Evolutionary conservation across 2,113 vertebrate genomes (phyloP).

Genomic region (Aegotheles bennettii): DNA sequence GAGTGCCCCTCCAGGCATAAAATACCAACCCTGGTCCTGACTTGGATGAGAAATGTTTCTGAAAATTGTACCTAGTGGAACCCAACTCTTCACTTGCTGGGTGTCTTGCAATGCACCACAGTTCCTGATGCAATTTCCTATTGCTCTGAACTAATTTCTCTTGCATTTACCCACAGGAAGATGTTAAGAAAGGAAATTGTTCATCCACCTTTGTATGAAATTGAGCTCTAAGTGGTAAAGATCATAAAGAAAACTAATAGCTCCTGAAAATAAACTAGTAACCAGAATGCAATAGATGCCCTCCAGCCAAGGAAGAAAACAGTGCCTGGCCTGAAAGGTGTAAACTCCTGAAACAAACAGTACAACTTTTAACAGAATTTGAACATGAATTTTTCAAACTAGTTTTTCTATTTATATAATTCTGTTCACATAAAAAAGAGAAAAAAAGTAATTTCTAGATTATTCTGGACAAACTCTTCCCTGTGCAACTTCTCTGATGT

Average conservation of each 20-base stretch:
- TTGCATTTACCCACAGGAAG: not conserved
- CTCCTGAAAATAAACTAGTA: not conserved
- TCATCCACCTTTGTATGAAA: not conserved
- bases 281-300: not conserved
- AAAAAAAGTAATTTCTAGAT: not conserved
- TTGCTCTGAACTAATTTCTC: not conserved
- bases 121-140: not conserved
- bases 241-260: not conserved
- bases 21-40: not conserved
- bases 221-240: not conserved
- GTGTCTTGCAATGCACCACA: not conserved
- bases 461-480: not conserved
- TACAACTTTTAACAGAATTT: not conserved
- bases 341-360: not conserved
- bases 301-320: not conserved
- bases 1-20: not conserved
- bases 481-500: not conserved
- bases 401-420: not conserved
- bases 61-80: not conserved
- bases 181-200: not conserved
- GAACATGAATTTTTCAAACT: not conserved
- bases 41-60: not conserved
- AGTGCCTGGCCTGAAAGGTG: not conserved
- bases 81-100: fast-evolving
- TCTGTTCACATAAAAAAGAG: not conserved